Evolutionary conservation across 1,140 invertebrate species (phyloP), one percentile per base, ranked within the genome.

Genomic region (Platyscapa corneri): DNA sequence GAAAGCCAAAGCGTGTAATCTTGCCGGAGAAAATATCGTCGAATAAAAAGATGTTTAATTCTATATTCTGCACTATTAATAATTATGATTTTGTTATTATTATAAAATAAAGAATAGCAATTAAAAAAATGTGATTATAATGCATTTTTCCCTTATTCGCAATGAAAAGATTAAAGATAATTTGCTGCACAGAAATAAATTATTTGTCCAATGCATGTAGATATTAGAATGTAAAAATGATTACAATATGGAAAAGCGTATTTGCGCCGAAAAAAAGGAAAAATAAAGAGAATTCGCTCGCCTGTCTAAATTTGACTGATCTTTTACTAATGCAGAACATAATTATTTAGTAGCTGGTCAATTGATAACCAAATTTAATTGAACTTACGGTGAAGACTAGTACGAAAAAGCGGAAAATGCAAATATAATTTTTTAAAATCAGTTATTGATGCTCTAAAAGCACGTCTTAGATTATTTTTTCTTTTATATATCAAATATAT

Each of bases 241-340:
- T 3, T 18, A 20, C 16, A 37, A 70, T 37, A 70, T 60, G 77
- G 23, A 34, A 79, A 79, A 64, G 27, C 39, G 10, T 37, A 79
- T 39, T 7, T 14, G 5, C 8, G 10, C 20, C n/a, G 8, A 14
- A 1, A 23, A 37, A 12, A 37, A 3, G 32, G 32, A 10, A 7
- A 79, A 53, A 56, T 32, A 56, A 60, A 8, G 56, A 60, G 12
- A 18, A 79, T 79, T 79, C 27, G 34, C 34, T 64, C 7, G 27
- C 77, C 20, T 56, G 42, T 53, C 49, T 53, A 27, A 46, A 53
- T 27, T 60, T 78, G 76, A 78, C 30, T 60, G 76, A 60, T 78
- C 6, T 7, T n/a, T n/a, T 7, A 27, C 34, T 79, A 27, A n/a
- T n/a, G 30, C 8, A 37, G 23, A 64, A 79, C 53, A 79, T 20